These are phyloP conservation scores for Adineta ricciae DNA, from an alignment of 2,888 invertebrate species.

Conservation along the genomic window DNA sequence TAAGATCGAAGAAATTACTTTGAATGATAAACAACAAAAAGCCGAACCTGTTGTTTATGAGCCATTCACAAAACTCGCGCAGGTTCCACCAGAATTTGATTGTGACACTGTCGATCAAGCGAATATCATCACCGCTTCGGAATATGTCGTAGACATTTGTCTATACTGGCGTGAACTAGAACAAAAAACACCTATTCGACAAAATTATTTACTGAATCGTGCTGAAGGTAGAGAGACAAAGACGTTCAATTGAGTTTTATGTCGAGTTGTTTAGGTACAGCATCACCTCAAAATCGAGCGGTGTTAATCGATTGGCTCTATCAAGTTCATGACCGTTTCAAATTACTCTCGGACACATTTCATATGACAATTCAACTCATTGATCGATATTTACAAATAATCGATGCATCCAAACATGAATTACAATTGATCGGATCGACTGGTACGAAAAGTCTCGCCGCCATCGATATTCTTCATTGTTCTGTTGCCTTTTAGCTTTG, in stretches of 20 bases:
- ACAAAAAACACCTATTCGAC: background rate
- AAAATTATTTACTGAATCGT: background rate
- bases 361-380: background rate
- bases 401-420: background rate
- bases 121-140: background rate
- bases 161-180: slow-evolving; percentile 2
- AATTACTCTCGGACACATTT: slow-evolving; percentile 15
- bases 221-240: background rate
- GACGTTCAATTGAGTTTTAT: background rate
- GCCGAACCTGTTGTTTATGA: too few species aligned
- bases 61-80: background rate
- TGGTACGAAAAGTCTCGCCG: background rate
- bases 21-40: background rate
- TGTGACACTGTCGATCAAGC: background rate
- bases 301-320: slow-evolving; percentile 18
- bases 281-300: background rate
- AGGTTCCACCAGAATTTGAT: background rate
- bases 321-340: slow-evolving; percentile 20
- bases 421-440: slow-evolving; percentile 14
- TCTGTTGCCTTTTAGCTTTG: background rate
- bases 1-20: background rate
- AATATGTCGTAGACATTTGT: background rate
- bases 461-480: too few species aligned
- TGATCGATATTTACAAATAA: slow-evolving; percentile 3
- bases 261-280: background rate